Evolutionary conservation across 2,888 invertebrate species (phyloP), one percentile per base, ranked within the genome.

Genomic region (Dioctria linearis): DNA sequence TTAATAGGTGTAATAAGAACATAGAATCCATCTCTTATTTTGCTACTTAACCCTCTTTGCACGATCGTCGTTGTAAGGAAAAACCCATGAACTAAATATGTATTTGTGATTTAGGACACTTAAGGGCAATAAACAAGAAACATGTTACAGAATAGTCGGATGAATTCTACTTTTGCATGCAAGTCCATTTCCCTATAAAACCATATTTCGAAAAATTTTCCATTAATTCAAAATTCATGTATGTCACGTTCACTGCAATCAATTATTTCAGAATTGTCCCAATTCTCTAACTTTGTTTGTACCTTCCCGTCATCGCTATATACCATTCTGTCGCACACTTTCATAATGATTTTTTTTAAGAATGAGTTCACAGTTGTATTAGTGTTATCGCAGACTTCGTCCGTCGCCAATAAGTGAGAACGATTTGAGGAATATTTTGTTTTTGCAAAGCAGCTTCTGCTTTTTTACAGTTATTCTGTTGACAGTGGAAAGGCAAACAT

Each of bases 401-500:
- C 4, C 46, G 51, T 25, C 9, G 39, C 51, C 51, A 69, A 69
- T 51, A 69, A 69, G 51, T 69, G 69, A 69, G 57, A 59, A 13
- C 73, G 43, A 63, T 63, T 37, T 63, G 73, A 13, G 49, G 39
- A 49, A 25, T 25, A 25, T 25, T 25, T 40, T 49, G n/a, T 76
- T 75, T 76, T 76, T 63, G 76, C 76, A 63, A 63, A 61, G 63
- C 63, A 63, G 40, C 63, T 76, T 57, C 63, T 76, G 76, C 46
- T 63, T 76, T 76, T 76, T 76, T 76, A 76, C 76, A 76, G 76
- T 76, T 76, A 76, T 63, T 43, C 76, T 76, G 63, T 76, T 76
- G 76, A 76, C 76, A 63, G 63, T 76, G 76, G 25, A 76, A 76
- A 76, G 76, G 43, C 54, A 76, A 63, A 46, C 61, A 61, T 37